Base-by-base conservation (phyloP, 2,113 vertebrate genomes). In the Dissostichus mawsoni region DNA sequence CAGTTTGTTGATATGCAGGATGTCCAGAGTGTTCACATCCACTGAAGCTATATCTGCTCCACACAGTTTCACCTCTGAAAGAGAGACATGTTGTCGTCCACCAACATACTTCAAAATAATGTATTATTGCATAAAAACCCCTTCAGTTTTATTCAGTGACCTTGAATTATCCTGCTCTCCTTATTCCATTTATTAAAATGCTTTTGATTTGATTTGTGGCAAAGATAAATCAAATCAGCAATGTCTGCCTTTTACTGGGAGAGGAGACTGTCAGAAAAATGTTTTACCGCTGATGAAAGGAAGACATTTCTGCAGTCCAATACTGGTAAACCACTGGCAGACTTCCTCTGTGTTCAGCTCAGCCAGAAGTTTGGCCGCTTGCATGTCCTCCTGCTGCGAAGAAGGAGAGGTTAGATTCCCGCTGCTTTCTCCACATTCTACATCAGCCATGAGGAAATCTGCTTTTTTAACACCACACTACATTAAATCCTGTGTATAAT, bases 241-340 rank as follows among this genome's bases (percentile, higher is more conserved):
- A 12, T 25, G 69, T 65, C n/a, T 71, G 29, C 44, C 50, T 84
- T 69, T 48, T 44, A 71, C 36, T 47, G 20, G 29, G 56, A 76
- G 71, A 84, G 79, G 58, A 83, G 68, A 59, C 64, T 55, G 62
- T 47, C 52, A 64, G 47, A 76, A 82, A 80, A 53, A 16, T 41
- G 64, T 25, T 72, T 80, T 90, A 95, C 95, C 94, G 92, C 82
- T 92, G 86, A 96, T 94, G 91, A 91, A 90, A 78, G 94, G 90
- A 62, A 94, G 87, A 82, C 93, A 95, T 85, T 93, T 94, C 50
- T 93, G 76, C 52, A 93, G 83, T 57, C 94, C 92, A 69, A 93
- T 91, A 74, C 77, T 91, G 69, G 85, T 87, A 87, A 95, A 95
- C 94, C 93, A 95, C 75, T 90, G 93, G 91, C 94, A 96, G 83